These are phyloP conservation scores for Lipotes vexillifer DNA, from an alignment of 2,113 vertebrate genomes.

Conservation along the genomic window DNA sequence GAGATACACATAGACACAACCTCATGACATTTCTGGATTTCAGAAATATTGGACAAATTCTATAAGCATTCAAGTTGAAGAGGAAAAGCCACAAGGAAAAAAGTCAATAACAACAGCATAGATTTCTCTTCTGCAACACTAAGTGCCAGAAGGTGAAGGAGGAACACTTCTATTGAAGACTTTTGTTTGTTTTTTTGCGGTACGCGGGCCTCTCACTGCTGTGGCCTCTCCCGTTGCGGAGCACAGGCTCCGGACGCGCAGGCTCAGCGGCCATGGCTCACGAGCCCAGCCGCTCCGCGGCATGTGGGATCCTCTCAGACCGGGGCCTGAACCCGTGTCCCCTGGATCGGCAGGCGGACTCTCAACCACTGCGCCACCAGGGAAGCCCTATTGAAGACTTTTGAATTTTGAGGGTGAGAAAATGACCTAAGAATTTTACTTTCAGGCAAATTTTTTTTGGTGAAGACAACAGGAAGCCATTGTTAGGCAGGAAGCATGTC, in stretches of 20 bases:
- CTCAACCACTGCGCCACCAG: no score
- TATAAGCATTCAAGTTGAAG: background rate
- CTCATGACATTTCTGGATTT: background rate
- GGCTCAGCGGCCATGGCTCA: no score
- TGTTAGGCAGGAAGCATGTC: background rate
- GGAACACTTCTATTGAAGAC: background rate
- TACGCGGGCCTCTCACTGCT: no score
- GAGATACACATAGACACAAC: background rate
- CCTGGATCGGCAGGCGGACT: no score
- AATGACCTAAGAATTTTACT: background rate
- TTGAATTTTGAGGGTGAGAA: background rate
- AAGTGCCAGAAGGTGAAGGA: background rate
- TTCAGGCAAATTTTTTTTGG: background rate
- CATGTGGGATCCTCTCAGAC: no score
- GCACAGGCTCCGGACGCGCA: no score
- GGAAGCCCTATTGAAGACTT: background rate
- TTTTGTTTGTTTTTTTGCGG: no score
- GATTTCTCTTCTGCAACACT: background rate
- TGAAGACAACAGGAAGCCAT: background rate
- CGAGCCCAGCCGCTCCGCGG: no score
- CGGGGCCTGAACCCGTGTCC: no score
- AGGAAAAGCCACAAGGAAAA: background rate
- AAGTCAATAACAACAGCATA: background rate
- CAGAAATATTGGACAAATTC: background rate
- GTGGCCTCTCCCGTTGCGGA: no score